Base-by-base conservation (phyloP, 2,797 vertebrate genomes). In the Trichosurus vulpecula region DNA sequence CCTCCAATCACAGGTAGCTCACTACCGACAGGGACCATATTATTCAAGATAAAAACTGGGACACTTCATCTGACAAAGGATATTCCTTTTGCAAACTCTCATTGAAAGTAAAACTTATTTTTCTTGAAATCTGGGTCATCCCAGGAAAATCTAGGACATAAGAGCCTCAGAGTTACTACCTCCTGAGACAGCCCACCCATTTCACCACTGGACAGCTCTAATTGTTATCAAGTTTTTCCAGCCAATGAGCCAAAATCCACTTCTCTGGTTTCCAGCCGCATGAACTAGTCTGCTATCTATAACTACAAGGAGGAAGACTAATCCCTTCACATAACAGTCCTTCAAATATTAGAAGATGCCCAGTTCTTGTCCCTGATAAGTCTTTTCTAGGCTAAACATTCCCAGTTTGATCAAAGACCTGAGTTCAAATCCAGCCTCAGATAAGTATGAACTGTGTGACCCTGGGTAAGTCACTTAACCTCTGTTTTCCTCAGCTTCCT, bases 161-260 rank as follows among this genome's bases (percentile, higher is more conserved):
- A n/a, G 93, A 93, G 10, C 31, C 74, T 87, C 74, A 92, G 12
- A 90, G 10, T 94, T 41, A 92, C 30, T 87, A 94, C 91, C 92
- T 90, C 54, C 55, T 74, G 47, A 90, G 66, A 27, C 90, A 87
- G 91, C 30, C 53, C 90, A 74, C 6, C 55, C 92, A 61, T 13
- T 92, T 90, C 91, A 25, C 61, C 92, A 93, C 10, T 47, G 27
- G 41, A 94, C 16, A 93, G 90, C n/a, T 96, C 58, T 91, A 89
- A 58, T 74, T n/a, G 9, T 51, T 87, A 51, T 3, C 74, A 87
- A 87, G 74, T 87, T 87, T 51, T 87, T 87, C 41, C 41, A 87
- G 74, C 25, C 74, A 47, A 87, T 87, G 74, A 51, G 25, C 41
- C 74, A 51, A 51, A 87, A 87, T 87, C 74, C 25, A 51, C 41